These are phyloP conservation scores for Villa cingulata DNA, from an alignment of 2,888 invertebrate genomes.

Conservation along the genomic window DNA sequence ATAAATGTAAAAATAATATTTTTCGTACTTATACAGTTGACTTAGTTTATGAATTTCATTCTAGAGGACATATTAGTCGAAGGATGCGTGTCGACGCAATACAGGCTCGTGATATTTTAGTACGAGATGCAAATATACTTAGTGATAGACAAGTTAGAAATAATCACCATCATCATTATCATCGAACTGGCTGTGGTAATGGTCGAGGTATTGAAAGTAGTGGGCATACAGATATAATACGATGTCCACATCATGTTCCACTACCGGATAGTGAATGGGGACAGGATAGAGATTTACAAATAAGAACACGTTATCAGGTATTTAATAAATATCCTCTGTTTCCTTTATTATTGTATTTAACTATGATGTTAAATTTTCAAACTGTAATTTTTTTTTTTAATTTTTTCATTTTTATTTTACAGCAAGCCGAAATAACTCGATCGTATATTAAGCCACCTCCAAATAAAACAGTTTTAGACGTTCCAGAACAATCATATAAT, in stretches of 20 bases:
- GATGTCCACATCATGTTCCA: conserved; percentile 49
- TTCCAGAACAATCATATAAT: conserved; percentile 39
- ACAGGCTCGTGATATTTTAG: conserved; percentile 32
- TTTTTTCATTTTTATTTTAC: conserved; percentile 21
- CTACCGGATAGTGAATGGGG: conserved; percentile 53
- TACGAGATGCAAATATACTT: conserved; percentile 19
- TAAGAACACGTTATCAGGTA: conserved; percentile 52
- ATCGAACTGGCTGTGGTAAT: conserved; percentile 11
- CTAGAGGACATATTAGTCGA: conserved; percentile 33
- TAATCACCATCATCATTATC: conserved; percentile 20
- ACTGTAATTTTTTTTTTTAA: background rate
- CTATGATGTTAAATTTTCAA: background rate
- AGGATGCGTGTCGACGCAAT: conserved; percentile 35
- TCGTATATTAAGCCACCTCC: conserved; percentile 52
- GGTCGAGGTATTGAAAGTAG: conserved; percentile 8
- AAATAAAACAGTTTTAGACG: conserved; percentile 54
- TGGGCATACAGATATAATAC: conserved; percentile 18
- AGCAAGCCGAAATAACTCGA: conserved; percentile 55
- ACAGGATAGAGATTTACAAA: conserved; percentile 45
- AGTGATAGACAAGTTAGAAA: conserved; percentile 19
- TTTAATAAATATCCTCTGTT: background rate
- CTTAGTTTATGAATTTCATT: conserved; percentile 1
- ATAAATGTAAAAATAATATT: background rate
- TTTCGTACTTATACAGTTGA: background rate
- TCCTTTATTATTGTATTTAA: too few relatives aligned